Evolutionary conservation across 23 tunicate genomes (phyloP), one percentile per base, ranked within the genome.

Genomic region (Aplidium turbinatum): DNA sequence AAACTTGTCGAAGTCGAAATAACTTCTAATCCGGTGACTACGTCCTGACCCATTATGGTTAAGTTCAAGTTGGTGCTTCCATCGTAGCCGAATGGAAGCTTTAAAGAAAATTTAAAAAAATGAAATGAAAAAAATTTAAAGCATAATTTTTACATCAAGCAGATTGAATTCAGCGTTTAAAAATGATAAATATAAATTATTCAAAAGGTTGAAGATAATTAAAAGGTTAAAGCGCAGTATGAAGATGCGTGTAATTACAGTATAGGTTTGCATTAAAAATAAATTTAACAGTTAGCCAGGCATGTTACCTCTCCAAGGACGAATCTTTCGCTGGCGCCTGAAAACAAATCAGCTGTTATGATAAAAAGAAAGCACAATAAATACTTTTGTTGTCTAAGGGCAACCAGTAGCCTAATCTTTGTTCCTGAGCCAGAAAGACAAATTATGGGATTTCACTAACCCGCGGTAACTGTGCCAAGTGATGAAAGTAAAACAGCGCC

Each of bases 61-160:
- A 84, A 13, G 0, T 66, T 55, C 24, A 84, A 78, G n/a, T 69
- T 71, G 2, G 48, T 68, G 19, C 67, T 60, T 58, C 91, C 91
- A 5, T 0, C 20, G 35, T 68, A 78, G 48, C 40, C 77, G 6
- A 4, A 35, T 11, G 78, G 78, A 72, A 72, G 22, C 78, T 72
- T 22, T 22, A 38, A 16, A 24, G 6, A 68, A 42, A 42, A 11
- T 11, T 42, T 39, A 18, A 55, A 9, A 42, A 42, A 9, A 42
- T 9, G 9, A 9, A 42, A 42, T 13, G 13, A 13, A 9, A 13
- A 42, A 9, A 13, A 9, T 42, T 9, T 9, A 42, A 42, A 42
- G 48, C 13, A 42, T 42, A 42, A 42, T 42, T 42, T 42, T 42
- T 9, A 42, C 48, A 9, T 9, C 48, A 42, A 42, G 13, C 48